phyloP scores from a whole-genome alignment of 1,140 invertebrate species.

The Ylistrum balloti region DNA sequence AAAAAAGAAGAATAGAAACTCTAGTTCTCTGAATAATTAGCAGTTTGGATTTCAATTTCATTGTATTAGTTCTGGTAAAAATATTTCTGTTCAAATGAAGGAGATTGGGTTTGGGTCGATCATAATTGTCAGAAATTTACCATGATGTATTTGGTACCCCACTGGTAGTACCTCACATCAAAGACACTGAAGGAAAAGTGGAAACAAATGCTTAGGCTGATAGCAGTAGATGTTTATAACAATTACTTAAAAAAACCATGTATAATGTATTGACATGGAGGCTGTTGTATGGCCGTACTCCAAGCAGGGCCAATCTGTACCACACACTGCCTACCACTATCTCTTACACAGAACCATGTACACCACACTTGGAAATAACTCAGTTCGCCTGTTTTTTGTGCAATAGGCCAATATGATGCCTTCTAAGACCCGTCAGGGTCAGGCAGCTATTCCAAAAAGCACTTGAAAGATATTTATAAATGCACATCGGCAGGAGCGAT shows the following conservation, averaged over 20 bases:
- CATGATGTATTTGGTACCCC: background rate
- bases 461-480: slow-evolving; percentile 40
- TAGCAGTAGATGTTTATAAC: background rate
- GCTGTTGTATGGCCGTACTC: too few relatives aligned
- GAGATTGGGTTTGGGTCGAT: too few relatives aligned
- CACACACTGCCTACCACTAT: background rate
- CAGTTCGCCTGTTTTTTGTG: background rate
- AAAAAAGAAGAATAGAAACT: too few relatives aligned
- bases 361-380: background rate
- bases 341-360: background rate
- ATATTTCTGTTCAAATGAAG: background rate
- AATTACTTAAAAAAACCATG: background rate
- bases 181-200: background rate
- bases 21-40: too few relatives aligned
- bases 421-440: slow-evolving; percentile 18
- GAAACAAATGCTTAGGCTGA: background rate
- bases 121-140: slow-evolving; percentile 1
- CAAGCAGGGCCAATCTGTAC: background rate
- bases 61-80: background rate
- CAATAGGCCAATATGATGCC: slow-evolving; percentile 24
- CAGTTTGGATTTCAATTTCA: too few relatives aligned
- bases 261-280: too few relatives aligned
- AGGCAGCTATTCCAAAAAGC: background rate
- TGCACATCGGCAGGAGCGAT: slow-evolving; percentile 30
- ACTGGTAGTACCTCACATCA: slow-evolving; percentile 17